Evolutionary conservation across 2,888 invertebrate genomes (phyloP).

Genomic region (Drosophila nigricruria): DNA sequence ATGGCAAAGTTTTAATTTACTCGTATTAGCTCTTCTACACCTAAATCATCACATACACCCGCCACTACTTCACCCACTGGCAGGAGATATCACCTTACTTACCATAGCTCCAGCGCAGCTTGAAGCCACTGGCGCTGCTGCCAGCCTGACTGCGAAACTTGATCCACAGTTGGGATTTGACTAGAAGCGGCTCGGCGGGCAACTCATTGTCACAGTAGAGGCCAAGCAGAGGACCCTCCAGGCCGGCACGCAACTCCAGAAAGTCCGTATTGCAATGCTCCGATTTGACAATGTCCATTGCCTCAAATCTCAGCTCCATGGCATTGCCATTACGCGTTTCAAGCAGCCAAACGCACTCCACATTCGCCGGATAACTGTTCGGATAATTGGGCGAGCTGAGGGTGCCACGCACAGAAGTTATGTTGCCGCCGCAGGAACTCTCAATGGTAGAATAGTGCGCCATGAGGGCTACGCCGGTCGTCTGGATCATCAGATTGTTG

Average conservation of each 20-base stretch:
- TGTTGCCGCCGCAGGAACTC: slow-evolving; percentile 90
- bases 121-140: slow-evolving; percentile 89
- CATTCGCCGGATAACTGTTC: slow-evolving; percentile 88
- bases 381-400: slow-evolving; percentile 91
- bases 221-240: slow-evolving; percentile 89
- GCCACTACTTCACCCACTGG: too few species aligned
- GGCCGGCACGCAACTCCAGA: slow-evolving; percentile 90
- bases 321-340: slow-evolving; percentile 89
- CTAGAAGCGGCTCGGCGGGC: slow-evolving; percentile 87
- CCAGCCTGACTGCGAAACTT: slow-evolving; percentile 90
- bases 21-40: too few species aligned
- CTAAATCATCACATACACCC: too few species aligned
- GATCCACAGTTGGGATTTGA: slow-evolving; percentile 89
- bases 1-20: background rate
- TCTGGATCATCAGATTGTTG: slow-evolving; percentile 50
- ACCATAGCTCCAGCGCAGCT: slow-evolving; percentile 90
- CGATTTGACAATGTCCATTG: slow-evolving; percentile 89
- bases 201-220: slow-evolving; percentile 90
- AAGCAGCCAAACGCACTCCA: slow-evolving; percentile 92
- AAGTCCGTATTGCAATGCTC: slow-evolving; percentile 93
- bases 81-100: slow-evolving; percentile 58
- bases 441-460: slow-evolving; percentile 86
- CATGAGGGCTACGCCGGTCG: slow-evolving; percentile 61
- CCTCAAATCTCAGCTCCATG: slow-evolving; percentile 88
- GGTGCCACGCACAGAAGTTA: slow-evolving; percentile 87